phyloP scores from a whole-genome alignment of 2,888 invertebrate species.

The Drosophila yooni region DNA sequence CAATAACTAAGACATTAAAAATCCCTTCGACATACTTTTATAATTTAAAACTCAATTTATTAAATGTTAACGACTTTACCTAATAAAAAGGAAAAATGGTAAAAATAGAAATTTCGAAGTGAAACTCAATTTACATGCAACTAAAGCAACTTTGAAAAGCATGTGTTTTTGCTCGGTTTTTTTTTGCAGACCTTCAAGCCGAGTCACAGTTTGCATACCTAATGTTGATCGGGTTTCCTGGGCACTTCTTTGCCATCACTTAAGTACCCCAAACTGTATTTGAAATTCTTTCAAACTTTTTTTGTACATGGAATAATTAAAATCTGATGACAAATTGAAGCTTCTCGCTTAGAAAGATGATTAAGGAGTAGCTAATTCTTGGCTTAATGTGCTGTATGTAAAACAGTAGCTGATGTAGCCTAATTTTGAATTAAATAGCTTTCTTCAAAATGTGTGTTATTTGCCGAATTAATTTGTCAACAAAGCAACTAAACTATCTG shows the following conservation, averaged over 20 bases:
- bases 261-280: neutral
- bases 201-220: constrained; percentile 20
- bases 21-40: neutral
- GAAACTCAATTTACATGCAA: constrained; percentile 38
- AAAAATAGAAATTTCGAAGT: constrained; percentile 3
- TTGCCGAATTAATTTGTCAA: neutral
- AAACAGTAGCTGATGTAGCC: neutral
- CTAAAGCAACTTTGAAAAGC: constrained; percentile 2
- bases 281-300: neutral
- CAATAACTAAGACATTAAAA: neutral
- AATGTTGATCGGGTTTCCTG: constrained; percentile 3
- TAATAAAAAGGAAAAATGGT: neutral
- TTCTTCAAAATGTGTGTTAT: neutral
- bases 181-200: neutral
- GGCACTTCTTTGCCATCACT: neutral
- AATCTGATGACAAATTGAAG: neutral
- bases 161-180: neutral
- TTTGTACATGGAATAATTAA: neutral
- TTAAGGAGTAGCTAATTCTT: neutral
- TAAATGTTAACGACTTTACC: neutral
- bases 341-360: neutral
- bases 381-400: too few species aligned
- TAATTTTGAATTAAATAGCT: too few species aligned
- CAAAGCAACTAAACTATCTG: neutral
- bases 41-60: neutral